Base-by-base conservation (phyloP, 2,888 invertebrate genomes). In the Philhelius pedissequus region DNA sequence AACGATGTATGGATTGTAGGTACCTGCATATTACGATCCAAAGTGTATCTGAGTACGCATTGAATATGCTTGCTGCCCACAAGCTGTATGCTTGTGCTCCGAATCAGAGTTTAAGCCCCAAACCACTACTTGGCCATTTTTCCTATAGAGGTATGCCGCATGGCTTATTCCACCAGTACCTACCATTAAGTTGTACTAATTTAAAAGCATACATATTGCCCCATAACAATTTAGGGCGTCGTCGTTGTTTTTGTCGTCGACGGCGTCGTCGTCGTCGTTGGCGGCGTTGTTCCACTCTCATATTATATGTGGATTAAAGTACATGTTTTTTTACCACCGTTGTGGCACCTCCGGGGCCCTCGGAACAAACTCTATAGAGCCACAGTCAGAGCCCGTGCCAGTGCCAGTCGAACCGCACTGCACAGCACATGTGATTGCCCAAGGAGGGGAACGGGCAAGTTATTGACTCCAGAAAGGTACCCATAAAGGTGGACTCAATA, bases 401-500 rank as follows among this genome's bases (percentile, higher is more conserved):
- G 54, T 11, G 15, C 18, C 30, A 52, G 5, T 18, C 18, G 40
- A 38, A 58, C 27, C 13, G 50, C 30, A 45, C 66, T 2, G 2
- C n/a, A 27, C 13, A 2, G 27, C 15, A 73, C 69, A 52, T 52
- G 48, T 8, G 13, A 56, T 15, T 48, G 30, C 13, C 32, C 30
- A 35, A 18, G 40, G 45, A 40, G 18, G 52, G 77, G 40, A 38
- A 56, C 32, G 58, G 32, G 32, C 60, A 76, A 76, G 71, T 75
- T 84, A 84, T 84, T 84, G 84, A 84, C 84, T 84, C 70, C 50
- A 35, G 38, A 35, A 71, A 79, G 84, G 80, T 80, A 84, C 84
- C 84, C 84, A 71, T 80, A 84, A 84, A 84, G 70, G 79, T 84
- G 84, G 80, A 84, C 80, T 84, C 84, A 84, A 84, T 84, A 84